Evolutionary conservation across 1,140 invertebrate genomes (phyloP).

Genomic region (Drosophila repleta): DNA sequence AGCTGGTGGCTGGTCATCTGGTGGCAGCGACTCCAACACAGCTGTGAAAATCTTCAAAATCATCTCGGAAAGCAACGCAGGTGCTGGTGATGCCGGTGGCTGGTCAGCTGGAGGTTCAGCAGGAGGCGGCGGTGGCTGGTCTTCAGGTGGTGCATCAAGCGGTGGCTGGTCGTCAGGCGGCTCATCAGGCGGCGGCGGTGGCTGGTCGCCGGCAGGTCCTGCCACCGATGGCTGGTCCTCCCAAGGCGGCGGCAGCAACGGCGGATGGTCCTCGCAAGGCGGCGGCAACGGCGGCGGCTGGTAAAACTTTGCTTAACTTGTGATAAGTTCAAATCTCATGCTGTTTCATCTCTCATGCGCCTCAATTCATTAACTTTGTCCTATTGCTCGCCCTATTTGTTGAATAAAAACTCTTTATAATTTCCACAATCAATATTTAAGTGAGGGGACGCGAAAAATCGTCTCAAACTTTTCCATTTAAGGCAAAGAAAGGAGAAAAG

Average conservation of each 20-base stretch:
- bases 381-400: constrained; percentile 37
- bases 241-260: constrained; percentile 10
- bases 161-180: constrained; percentile 40
- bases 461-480: constrained; percentile 78
- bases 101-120: constrained; percentile 41
- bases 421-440: constrained; percentile 47
- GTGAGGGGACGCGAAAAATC: constrained; percentile 34
- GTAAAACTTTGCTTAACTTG: constrained; percentile 42
- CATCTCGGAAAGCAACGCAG: constrained; percentile 56
- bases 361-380: constrained; percentile 35
- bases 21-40: constrained; percentile 43
- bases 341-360: constrained; percentile 28
- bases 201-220: constrained; percentile 31
- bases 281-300: constrained; percentile 56
- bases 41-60: constrained; percentile 73
- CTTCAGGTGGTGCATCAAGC: constrained; percentile 24
- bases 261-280: constrained; percentile 46
- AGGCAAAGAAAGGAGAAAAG: constrained; percentile 27
- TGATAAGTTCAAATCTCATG: constrained; percentile 49
- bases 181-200: constrained; percentile 20
- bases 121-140: constrained; percentile 37
- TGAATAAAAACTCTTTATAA: constrained; percentile 70
- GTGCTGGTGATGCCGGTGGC: constrained; percentile 45
- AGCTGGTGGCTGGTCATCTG: constrained; percentile 56
- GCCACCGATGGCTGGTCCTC: constrained; percentile 31